phyloP scores from a whole-genome alignment of 2,113 vertebrate genomes.

The Dromaius novaehollandiae region DNA sequence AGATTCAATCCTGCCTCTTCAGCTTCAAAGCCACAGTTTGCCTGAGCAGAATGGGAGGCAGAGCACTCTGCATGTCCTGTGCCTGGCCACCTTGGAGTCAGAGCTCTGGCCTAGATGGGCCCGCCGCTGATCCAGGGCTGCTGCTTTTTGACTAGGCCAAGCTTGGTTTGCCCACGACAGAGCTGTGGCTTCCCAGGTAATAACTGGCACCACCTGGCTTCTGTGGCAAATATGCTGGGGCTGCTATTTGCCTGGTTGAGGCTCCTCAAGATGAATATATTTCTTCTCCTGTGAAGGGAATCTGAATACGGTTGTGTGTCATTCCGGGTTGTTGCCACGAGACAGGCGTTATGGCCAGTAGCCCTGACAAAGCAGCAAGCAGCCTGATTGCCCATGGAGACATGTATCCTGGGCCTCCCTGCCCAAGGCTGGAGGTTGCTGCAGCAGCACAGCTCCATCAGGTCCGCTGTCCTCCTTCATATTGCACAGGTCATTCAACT shows the following conservation, averaged over 20 bases:
- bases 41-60: fast-evolving
- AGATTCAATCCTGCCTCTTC: not conserved
- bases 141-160: too few relatives aligned
- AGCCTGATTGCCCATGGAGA: not conserved
- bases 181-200: too few relatives aligned
- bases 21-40: not conserved
- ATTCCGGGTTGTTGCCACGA: not conserved
- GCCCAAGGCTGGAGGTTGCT: not conserved
- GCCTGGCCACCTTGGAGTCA: fast-evolving
- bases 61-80: not conserved
- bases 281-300: not conserved
- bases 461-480: not conserved
- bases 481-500: fast-evolving
- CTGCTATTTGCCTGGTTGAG: not conserved
- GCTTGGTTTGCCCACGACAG: not conserved
- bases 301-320: not conserved
- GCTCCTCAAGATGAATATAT: not conserved
- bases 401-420: not conserved
- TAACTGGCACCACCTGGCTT: too few relatives aligned
- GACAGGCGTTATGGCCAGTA: not conserved
- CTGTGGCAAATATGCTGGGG: not conserved
- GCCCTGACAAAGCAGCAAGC: not conserved
- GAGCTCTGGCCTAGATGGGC: not conserved
- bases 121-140: not conserved
- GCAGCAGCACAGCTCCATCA: not conserved